phyloP scores from a whole-genome alignment of 1,140 invertebrate genomes.

The Trachelipus rathkii region DNA sequence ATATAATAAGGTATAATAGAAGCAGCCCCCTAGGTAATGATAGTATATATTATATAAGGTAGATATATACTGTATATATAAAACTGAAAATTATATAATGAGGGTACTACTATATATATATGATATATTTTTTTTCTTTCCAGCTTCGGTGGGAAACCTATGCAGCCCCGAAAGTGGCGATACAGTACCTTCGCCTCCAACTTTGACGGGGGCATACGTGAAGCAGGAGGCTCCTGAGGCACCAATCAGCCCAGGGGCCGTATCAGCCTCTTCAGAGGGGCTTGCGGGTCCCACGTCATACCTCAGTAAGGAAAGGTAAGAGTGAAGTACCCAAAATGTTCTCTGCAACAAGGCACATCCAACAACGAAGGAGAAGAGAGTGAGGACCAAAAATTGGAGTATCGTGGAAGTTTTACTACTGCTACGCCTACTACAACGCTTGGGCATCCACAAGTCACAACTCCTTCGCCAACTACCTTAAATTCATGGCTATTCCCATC shows the following conservation, averaged over 20 bases:
- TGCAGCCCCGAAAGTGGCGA: background rate
- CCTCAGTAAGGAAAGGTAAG: background rate
- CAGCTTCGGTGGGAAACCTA: background rate
- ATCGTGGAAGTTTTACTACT: constrained; percentile 40
- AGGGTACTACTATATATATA: too few species aligned
- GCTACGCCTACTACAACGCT: constrained; percentile 27
- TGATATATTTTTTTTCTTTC: background rate
- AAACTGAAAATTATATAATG: too few species aligned
- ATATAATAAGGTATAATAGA: too few species aligned
- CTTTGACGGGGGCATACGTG: background rate
- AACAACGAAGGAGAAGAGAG: background rate
- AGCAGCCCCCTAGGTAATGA: too few species aligned
- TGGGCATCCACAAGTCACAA: constrained; percentile 41
- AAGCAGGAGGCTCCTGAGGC: constrained; percentile 9
- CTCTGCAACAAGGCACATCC: background rate
- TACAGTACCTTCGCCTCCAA: constrained; percentile 5
- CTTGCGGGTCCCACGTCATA: background rate
- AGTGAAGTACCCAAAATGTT: background rate
- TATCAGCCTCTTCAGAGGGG: background rate
- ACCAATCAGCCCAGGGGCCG: background rate
- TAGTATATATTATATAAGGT: too few species aligned
- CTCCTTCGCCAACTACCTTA: constrained; percentile 43
- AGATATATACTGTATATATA: too few species aligned
- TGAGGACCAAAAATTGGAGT: constrained; percentile 33
- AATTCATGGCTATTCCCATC: constrained; percentile 45